phyloP scores from a whole-genome alignment of 2,113 vertebrate genomes.

The Glareola pratincola region DNA sequence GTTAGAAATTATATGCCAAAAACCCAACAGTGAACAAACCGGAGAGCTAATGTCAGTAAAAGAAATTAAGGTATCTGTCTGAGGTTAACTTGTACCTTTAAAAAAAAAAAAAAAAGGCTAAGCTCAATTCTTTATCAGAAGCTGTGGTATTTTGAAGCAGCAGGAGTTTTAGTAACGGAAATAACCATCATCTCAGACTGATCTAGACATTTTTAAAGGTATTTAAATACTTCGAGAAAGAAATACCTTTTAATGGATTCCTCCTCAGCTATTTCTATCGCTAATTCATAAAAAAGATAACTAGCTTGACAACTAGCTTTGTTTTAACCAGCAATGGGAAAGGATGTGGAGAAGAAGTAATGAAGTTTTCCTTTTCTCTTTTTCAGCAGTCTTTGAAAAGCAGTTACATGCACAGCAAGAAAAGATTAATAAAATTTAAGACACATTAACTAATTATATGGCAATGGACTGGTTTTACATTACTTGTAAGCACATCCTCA shows the following conservation, averaged over 20 bases:
- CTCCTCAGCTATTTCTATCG: neutral
- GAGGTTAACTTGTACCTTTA: neutral
- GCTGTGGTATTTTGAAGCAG: neutral
- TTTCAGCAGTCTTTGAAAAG: neutral
- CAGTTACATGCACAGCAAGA: neutral
- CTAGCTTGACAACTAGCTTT: neutral
- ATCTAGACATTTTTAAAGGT: neutral
- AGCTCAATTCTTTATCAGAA: neutral
- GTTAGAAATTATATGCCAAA: neutral
- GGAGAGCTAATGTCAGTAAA: neutral
- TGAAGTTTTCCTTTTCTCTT: neutral
- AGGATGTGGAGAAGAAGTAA: neutral
- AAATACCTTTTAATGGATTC: neutral
- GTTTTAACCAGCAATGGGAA: neutral
- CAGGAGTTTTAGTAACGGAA: neutral
- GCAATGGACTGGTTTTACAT: neutral
- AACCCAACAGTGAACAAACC: neutral
- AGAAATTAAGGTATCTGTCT: neutral
- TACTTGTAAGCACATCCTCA: neutral
- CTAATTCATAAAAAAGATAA: neutral
- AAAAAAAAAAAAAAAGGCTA: neutral
- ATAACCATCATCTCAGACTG: neutral
- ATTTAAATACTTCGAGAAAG: neutral
- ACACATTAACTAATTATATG: neutral
- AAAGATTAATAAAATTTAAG: neutral